Percentiles rank a stretch among this genome's conserved stretches.
Conservation (phyloP, 2,113 vertebrate species). For the Mus spicilegus region DNA sequence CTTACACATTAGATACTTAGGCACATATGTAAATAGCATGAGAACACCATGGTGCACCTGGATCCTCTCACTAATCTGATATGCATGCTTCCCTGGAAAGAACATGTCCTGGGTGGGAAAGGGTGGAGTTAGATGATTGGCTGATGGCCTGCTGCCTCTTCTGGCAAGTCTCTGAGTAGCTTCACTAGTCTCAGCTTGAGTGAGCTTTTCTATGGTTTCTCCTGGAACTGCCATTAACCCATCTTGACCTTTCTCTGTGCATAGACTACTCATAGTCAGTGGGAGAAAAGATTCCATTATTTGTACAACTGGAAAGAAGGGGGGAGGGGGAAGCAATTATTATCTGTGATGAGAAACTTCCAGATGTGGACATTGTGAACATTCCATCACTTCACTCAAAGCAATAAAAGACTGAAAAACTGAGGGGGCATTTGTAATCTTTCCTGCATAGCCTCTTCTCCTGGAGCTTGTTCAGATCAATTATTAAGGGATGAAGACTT, state of each 20-base stretch:
- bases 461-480: not conserved
- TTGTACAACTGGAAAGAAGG: not conserved
- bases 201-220: not conserved
- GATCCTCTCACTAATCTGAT: too few species aligned
- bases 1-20: not conserved
- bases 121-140: not conserved
- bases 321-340: not conserved
- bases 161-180: not conserved
- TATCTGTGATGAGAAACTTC: constrained; percentile 26
- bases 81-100: not conserved
- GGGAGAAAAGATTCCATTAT: constrained; percentile 23
- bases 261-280: not conserved
- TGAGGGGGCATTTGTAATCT: not conserved
- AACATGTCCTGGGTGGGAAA: not conserved
- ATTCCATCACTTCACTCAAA: constrained; percentile 12
- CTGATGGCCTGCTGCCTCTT: not conserved
- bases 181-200: not conserved
- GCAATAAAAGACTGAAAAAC: constrained; percentile 26
- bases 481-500: not conserved
- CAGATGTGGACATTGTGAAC: not conserved
- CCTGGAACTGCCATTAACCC: not conserved
- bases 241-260: not conserved
- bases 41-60: not conserved
- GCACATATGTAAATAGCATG: not conserved
- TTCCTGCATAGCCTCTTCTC: not conserved